These are phyloP conservation scores for Amphilophus citrinellus DNA, from an alignment of 2,113 vertebrate genomes.

Conservation along the genomic window DNA sequence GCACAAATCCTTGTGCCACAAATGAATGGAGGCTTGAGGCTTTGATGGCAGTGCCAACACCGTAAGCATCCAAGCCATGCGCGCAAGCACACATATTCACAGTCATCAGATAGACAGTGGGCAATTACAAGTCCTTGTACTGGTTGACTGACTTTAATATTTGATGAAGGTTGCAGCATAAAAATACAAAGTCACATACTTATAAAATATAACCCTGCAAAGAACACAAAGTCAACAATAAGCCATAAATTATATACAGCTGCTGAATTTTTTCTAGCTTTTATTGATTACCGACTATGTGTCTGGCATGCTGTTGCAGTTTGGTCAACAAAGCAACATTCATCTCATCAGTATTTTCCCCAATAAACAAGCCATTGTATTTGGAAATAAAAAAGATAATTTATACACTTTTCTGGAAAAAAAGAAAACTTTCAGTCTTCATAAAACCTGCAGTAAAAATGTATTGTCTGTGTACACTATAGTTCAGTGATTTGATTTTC, in stretches of 20 bases:
- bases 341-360: background rate
- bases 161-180: conserved; percentile 62
- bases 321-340: conserved; percentile 43
- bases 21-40: conserved; percentile 52
- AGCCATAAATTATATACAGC: conserved; percentile 45
- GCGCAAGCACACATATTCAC: conserved; percentile 4
- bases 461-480: background rate
- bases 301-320: background rate
- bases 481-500: background rate
- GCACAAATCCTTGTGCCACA: conserved; percentile 57
- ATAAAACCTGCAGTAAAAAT: background rate
- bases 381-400: conserved; percentile 15
- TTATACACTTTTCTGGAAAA: background rate
- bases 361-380: conserved; percentile 14
- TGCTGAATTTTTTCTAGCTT: background rate
- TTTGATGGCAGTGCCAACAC: conserved; percentile 52
- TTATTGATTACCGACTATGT: conserved; percentile 32
- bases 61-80: background rate
- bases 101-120: conserved; percentile 41
- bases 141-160: conserved; percentile 70
- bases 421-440: background rate
- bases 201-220: conserved; percentile 47
- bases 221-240: conserved; percentile 38
- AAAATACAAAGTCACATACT: conserved; percentile 54
- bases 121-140: conserved; percentile 50